A percentile compares a stretch with the other conserved stretches of the same genome.
Conservation (phyloP, 2,113 vertebrate species). For the Cyprinus carpio region DNA sequence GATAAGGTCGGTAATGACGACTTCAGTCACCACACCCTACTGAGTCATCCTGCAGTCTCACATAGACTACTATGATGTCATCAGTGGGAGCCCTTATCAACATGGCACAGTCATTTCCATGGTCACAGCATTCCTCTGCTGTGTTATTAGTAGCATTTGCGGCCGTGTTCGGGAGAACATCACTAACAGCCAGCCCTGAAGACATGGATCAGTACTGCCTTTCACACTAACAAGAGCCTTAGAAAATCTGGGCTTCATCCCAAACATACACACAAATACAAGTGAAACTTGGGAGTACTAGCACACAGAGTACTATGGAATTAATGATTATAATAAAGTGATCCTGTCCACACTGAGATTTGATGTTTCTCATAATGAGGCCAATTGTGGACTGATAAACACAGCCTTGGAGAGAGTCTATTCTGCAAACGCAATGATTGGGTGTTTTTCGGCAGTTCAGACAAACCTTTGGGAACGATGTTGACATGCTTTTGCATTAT, state of each 20-base stretch:
- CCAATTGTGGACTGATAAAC: conserved; percentile 39
- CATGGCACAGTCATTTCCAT: conserved; percentile 53
- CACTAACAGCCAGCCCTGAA: conserved; percentile 48
- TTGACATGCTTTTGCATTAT: conserved; percentile 40
- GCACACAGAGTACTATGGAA: conserved; percentile 20
- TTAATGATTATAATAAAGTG: conserved; percentile 42
- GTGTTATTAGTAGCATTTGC: conserved; percentile 52
- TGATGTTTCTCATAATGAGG: conserved; percentile 43
- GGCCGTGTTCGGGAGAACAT: conserved; percentile 55
- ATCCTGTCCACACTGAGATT: conserved; percentile 28
- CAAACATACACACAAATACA: conserved; percentile 25
- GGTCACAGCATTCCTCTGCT: conserved; percentile 20
- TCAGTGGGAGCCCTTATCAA: conserved; percentile 48
- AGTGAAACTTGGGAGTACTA: conserved; percentile 11
- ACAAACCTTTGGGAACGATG: conserved; percentile 31
- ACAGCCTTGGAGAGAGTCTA: conserved; percentile 7
- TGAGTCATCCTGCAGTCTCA: conserved; percentile 68
- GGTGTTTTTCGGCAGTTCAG: background rate
- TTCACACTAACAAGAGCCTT: conserved; percentile 32
- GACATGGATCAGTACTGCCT: conserved; percentile 1
- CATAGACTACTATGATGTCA: conserved; percentile 65
- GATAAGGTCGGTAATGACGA: conserved; percentile 36
- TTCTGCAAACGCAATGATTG: background rate
- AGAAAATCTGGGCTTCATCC: conserved; percentile 30
- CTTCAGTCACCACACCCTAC: conserved; percentile 61